Percentiles rank a stretch among this genome's conserved stretches.
phyloP scores from a whole-genome alignment of 2,797 vertebrate species.

The Bradypodion pumilum region DNA sequence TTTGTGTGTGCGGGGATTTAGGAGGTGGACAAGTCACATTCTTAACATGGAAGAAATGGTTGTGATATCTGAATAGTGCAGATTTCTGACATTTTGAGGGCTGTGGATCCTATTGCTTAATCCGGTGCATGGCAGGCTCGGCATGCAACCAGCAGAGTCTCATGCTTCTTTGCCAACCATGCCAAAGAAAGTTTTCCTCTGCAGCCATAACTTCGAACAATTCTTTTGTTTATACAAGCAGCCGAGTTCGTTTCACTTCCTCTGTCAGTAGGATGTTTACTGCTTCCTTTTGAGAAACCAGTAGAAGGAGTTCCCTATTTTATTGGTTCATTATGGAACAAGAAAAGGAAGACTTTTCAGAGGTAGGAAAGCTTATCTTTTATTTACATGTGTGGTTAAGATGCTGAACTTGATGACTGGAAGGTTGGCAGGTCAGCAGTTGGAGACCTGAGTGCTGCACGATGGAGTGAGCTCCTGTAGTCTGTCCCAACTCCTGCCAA shows the following conservation, averaged over 20 bases:
- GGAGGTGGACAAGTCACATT: no score
- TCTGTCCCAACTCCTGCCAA: no score
- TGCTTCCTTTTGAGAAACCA: background rate
- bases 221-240: slow-evolving; percentile 19
- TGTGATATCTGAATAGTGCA: background rate
- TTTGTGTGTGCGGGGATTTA: no score
- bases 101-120: background rate
- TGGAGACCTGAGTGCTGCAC: no score
- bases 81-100: background rate
- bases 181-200: background rate
- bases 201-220: background rate
- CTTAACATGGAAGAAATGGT: no score
- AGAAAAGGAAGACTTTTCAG: background rate
- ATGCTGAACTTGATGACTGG: no score
- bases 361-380: background rate
- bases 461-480: no score
- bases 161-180: slow-evolving; percentile 1
- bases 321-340: background rate
- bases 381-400: background rate
- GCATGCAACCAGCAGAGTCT: no score
- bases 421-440: no score
- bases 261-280: slow-evolving; percentile 19
- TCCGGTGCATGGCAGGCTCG: background rate
- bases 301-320: background rate
- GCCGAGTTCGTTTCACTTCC: background rate